phyloP scores from a whole-genome alignment of 2,113 vertebrate genomes.

The Alligator sinensis region DNA sequence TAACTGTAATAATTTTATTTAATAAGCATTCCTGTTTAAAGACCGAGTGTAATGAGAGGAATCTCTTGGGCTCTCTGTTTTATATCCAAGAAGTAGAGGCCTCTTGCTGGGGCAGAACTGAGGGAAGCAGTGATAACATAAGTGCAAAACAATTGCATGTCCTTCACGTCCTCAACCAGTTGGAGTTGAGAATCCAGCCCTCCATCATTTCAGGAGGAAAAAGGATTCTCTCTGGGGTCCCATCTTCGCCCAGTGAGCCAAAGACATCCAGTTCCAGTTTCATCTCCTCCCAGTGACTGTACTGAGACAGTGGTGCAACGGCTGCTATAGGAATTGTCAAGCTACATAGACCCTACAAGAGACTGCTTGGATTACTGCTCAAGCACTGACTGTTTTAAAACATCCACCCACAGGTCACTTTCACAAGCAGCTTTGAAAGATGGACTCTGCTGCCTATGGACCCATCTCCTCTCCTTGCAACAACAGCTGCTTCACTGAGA shows the following conservation, averaged over 20 bases:
- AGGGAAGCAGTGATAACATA: not conserved
- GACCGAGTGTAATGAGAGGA: not conserved
- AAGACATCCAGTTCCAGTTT: accelerated
- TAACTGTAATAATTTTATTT: not conserved
- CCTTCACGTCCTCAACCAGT: not conserved
- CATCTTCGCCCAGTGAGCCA: accelerated
- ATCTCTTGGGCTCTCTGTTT: not conserved
- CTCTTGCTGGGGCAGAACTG: not conserved
- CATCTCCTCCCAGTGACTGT: accelerated
- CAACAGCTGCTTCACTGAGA: not conserved
- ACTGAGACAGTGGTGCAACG: accelerated
- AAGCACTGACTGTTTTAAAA: not conserved
- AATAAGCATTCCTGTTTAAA: not conserved
- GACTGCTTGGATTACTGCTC: accelerated
- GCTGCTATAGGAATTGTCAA: not conserved
- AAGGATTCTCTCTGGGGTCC: not conserved
- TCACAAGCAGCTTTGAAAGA: not conserved
- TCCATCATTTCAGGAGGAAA: not conserved
- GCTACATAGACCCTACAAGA: accelerated
- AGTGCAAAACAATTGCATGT: not conserved
- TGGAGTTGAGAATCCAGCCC: not conserved
- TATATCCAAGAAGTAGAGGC: not conserved
- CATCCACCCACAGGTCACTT: accelerated
- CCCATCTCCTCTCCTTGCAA: not conserved
- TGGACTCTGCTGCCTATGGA: not conserved